These are phyloP conservation scores for Sialis lutaria DNA, from an alignment of 2,888 invertebrate genomes.

Conservation along the genomic window DNA sequence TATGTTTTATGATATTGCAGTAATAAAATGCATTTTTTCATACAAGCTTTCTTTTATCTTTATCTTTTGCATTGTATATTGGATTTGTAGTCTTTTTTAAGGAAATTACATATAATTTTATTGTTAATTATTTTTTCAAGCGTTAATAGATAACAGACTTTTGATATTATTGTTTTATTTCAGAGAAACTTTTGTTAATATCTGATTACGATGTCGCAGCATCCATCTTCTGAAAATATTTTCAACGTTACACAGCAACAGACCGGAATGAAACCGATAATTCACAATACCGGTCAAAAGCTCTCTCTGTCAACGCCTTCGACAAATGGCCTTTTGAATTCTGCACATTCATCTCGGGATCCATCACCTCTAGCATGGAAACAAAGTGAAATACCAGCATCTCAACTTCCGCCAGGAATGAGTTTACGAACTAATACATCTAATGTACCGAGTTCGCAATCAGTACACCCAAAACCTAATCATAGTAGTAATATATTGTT, in stretches of 20 bases:
- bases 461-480: constrained; percentile 3
- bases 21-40: no score
- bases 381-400: constrained; percentile 16
- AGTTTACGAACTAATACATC: constrained; percentile 10
- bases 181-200: not conserved
- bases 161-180: not conserved
- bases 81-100: no score
- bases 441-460: constrained; percentile 9
- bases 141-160: no score
- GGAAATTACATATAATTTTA: no score
- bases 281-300: no score
- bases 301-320: not conserved
- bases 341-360: constrained; percentile 23
- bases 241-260: no score
- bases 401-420: constrained; percentile 17
- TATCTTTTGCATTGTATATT: no score
- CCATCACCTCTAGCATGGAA: constrained; percentile 20
- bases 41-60: no score
- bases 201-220: not conserved
- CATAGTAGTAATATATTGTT: constrained; percentile 2
- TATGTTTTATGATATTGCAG: no score
- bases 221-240: no score
- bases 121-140: no score
- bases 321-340: constrained; percentile 8
- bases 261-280: no score